Evolutionary conservation across 2,888 invertebrate genomes (phyloP).

Genomic region (Eupeodes luniger): DNA sequence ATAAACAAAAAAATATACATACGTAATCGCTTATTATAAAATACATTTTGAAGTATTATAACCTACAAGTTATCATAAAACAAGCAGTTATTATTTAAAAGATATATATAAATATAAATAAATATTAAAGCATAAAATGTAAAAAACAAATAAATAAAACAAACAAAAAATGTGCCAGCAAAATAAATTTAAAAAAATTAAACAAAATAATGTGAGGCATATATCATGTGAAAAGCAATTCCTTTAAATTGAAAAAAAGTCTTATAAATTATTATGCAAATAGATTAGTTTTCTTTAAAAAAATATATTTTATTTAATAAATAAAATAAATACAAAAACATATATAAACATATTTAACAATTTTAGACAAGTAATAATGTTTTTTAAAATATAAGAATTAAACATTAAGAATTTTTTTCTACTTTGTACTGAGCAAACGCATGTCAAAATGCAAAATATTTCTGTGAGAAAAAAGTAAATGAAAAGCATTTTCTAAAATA

Average conservation of each 20-base stretch:
- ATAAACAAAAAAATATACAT: not conserved
- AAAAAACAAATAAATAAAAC: not conserved
- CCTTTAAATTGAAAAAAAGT: conserved; percentile 31
- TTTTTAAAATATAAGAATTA: conserved; percentile 31
- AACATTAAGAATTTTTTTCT: conserved; percentile 67
- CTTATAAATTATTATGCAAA: conserved; percentile 43
- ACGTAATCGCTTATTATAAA: not conserved
- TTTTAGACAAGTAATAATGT: not conserved
- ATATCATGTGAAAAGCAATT: conserved; percentile 75
- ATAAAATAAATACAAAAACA: not conserved
- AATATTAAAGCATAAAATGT: not conserved
- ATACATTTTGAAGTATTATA: not conserved
- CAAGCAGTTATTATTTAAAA: not conserved
- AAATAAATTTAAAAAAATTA: conserved; percentile 8
- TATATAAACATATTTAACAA: not conserved
- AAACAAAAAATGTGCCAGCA: conserved; percentile 36
- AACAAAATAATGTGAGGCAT: conserved; percentile 37
- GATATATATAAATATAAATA: not conserved
- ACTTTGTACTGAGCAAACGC: conserved; percentile 73
- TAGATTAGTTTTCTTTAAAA: conserved; percentile 39
- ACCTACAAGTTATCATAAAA: not conserved
- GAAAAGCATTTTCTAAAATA: conserved; percentile 64
- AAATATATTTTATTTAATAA: not conserved
- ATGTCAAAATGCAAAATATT: conserved; percentile 60
- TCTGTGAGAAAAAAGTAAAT: conserved; percentile 61